Percentiles rank a stretch among this genome's conserved stretches.
Evolutionary conservation across 2,113 vertebrate genomes (phyloP).

Genomic region (Megaleporinus macrocephalus): DNA sequence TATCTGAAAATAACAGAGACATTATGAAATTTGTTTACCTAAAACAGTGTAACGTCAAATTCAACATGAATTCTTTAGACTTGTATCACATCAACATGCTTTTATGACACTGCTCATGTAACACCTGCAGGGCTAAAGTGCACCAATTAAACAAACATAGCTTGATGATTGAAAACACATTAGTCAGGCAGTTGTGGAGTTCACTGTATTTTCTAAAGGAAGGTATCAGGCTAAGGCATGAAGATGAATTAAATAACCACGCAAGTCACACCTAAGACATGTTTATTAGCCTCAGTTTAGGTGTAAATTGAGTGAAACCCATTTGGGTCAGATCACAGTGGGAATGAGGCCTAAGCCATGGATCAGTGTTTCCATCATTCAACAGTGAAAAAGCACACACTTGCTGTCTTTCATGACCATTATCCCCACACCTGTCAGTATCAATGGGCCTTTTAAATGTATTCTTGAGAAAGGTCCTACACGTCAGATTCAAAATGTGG

Average conservation of each 20-base stretch:
- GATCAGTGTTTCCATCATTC: neutral
- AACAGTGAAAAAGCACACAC: neutral
- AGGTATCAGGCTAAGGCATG: neutral
- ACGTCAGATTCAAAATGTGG: too few relatives aligned
- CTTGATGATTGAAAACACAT: neutral
- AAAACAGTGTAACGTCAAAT: too few relatives aligned
- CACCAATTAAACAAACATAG: neutral
- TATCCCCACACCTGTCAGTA: neutral
- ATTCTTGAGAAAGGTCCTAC: too few relatives aligned
- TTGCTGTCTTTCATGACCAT: neutral
- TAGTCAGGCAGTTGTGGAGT: neutral
- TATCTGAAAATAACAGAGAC: too few relatives aligned
- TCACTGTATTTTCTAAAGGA: neutral
- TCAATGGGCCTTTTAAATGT: too few relatives aligned
- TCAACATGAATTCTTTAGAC: too few relatives aligned
- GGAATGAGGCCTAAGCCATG: neutral
- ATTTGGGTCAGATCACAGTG: neutral
- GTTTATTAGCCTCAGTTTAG: neutral
- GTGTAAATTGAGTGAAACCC: conserved; percentile 19
- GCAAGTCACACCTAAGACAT: neutral
- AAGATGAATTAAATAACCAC: neutral
- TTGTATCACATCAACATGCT: too few relatives aligned
- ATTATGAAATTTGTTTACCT: too few relatives aligned
- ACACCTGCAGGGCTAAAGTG: neutral
- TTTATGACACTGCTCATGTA: neutral